Conservation (phyloP, 2,113 vertebrate species). For the Ptilorrhoa leucosticta region DNA sequence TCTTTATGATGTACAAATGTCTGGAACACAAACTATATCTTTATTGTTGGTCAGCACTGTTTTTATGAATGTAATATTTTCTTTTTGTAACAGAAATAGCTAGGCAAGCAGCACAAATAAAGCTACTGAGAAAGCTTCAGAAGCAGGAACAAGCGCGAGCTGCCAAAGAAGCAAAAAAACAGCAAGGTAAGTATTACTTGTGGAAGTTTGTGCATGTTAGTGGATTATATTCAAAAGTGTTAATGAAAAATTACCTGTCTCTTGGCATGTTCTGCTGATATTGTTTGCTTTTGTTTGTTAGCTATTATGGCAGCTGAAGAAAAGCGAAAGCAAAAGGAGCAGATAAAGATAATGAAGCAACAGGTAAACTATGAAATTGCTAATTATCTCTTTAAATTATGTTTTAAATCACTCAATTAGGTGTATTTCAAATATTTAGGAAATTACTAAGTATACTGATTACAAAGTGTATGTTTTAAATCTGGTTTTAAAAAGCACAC, state of each 20-base stretch:
- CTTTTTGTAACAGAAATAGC: slow-evolving; percentile 85
- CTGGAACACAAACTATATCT: background rate
- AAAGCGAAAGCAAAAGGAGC: slow-evolving; percentile 91
- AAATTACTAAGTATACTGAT: background rate
- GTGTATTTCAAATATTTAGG: background rate
- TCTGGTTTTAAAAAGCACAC: background rate
- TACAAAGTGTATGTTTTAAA: background rate
- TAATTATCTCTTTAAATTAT: background rate
- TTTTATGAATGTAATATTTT: background rate
- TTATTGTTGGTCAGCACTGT: background rate
- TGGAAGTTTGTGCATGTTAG: background rate
- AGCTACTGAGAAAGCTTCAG: slow-evolving; percentile 91
- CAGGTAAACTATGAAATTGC: slow-evolving; percentile 77
- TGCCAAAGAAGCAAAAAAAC: slow-evolving; percentile 91
- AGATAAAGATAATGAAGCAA: slow-evolving; percentile 94
- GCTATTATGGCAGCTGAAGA: slow-evolving; percentile 94
- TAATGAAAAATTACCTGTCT: background rate
- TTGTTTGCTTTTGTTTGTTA: slow-evolving; percentile 61
- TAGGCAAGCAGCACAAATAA: slow-evolving; percentile 93
- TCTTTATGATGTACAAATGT: background rate
- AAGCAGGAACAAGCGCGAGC: slow-evolving; percentile 90
- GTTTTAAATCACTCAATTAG: background rate
- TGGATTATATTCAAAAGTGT: background rate
- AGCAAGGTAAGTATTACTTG: slow-evolving; percentile 78
- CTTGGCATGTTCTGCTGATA: background rate